Evolutionary conservation across 2,888 invertebrate genomes (phyloP), one percentile per base, ranked within the genome.

Genomic region (Acanthosepion lycidas): DNA sequence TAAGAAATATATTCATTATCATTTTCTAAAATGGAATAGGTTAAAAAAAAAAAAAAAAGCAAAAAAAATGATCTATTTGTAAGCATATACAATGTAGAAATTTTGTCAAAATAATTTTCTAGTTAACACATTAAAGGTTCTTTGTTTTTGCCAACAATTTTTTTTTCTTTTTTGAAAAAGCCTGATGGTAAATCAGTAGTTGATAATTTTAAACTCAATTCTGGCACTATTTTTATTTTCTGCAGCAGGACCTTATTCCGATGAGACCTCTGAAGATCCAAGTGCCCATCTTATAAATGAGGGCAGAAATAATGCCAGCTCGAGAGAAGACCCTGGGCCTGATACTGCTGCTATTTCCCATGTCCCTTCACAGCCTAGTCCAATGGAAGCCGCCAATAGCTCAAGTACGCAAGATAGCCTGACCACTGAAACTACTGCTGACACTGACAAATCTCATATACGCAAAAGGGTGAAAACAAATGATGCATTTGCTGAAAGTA

Each of bases 401-500:
- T 93, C 28, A 28, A 53, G 18, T 53, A 53, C 93, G 20, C n/a
- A 49, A 93, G n/a, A 93, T n/a, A 33, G 12, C n/a, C 23, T 8
- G n/a, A 93, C 93, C 48, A 9, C 12, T 0, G 93, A 93, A 51
- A 28, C 23, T 26, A 20, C 49, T 53, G 51, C 51, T 9, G 53
- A 93, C 15, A 51, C 51, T 12, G 93, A 93, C 15, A 93, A n/a
- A 93, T 53, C 93, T 48, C n/a, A 93, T n/a, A 93, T 48, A n/a
- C 49, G 53, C 93, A 93, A 51, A 93, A 93, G 51, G 26, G 93
- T 93, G 33, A 93, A 93, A 49, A 93, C 93, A 49, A 93, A 93
- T 8, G 93, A 93, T 93, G 93, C 93, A 51, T 93, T 93, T 49
- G 93, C 93, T 26, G 93, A 93, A 26, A 93, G 93, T 93, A 93